Base-by-base conservation (phyloP, 2,113 vertebrate species). In the Todiramphus saurophagus region DNA sequence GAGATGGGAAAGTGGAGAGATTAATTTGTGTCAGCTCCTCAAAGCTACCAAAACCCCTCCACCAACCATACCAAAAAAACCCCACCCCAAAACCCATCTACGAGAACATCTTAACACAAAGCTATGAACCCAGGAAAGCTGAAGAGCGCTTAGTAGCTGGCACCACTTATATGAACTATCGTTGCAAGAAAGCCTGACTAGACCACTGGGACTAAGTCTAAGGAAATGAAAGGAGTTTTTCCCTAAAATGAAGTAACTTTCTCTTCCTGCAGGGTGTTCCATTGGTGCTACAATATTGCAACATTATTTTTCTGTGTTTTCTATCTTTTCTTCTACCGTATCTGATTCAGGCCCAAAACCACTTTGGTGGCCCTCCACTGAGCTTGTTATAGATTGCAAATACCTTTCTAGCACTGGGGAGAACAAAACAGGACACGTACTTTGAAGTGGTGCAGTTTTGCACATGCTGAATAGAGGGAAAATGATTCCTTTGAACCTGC, bases 281-380 rank as follows among this genome's bases (percentile, higher is more conserved):
- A 11, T 27, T 51, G 37, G 50, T 73, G 53, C 33, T 88, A 41
- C 41, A 58, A 31, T 59, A 43, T 7, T 39, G 20, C 20, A 53
- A 27, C 12, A 18, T 41, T 64, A 37, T 59, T 85, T 59, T 59
- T 24, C 9, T 1, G 0, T 0, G 0, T 69, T 64, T 74, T 77
- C 19, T 53, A 1, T 53, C 10, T 39, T 81, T 82, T 37, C 6
- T 68, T 7, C n/a, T 63, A 30, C 16, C 6, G 27, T 62, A 35
- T 5, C 7, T 21, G 30, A 35, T 68, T 53, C 17, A 43, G 53
- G 27, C 30, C 9, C 9, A 3, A 60, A 64, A 15, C 12, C 5
- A 2, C 48, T 43, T 55, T 64, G 23, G 7, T 58, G 56, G 53
- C 37, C 37, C 25, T 90, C 53, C 16, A 14, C 21, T 50, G 46